Conservation (phyloP, 2,888 invertebrate species). For the Melipona bicolor region DNA sequence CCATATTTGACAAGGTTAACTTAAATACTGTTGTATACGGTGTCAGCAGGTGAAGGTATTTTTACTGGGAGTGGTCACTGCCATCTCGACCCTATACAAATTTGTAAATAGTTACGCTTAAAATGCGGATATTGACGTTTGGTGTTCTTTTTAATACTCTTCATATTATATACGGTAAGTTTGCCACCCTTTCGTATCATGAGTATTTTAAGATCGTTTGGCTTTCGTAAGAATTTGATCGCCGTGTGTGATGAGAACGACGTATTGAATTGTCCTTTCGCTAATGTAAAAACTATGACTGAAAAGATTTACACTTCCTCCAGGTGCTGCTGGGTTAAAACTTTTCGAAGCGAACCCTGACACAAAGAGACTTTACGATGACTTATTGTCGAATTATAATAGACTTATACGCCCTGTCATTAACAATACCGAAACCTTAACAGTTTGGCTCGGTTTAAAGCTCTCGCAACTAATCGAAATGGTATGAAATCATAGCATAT, state of each 20-base stretch:
- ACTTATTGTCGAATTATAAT: constrained; percentile 97
- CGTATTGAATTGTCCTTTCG: not conserved
- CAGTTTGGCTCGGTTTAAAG: constrained; percentile 95
- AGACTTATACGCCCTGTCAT: constrained; percentile 96
- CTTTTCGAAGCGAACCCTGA: constrained; percentile 94
- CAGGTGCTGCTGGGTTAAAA: constrained; percentile 72
- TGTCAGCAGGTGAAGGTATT: constrained; percentile 38
- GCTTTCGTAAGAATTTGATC: not conserved
- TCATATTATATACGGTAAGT: constrained; percentile 64
- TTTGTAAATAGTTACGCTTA: constrained; percentile 63
- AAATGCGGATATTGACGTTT: constrained; percentile 56
- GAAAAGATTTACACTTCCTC: constrained; percentile 37
- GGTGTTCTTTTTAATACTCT: constrained; percentile 55
- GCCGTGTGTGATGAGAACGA: not conserved
- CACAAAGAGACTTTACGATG: constrained; percentile 97
- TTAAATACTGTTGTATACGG: constrained; percentile 30
- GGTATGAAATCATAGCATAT: constrained; percentile 71
- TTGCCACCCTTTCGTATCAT: not conserved
- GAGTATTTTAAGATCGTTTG: not conserved
- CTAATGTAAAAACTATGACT: not conserved
- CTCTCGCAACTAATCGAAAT: constrained; percentile 96
- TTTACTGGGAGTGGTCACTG: constrained; percentile 54
- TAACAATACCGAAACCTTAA: constrained; percentile 96
- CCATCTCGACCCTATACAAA: constrained; percentile 30
- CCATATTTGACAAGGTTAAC: constrained; percentile 16